These are phyloP conservation scores for Meriones psammophilus DNA, from an alignment of 2,797 vertebrate genomes.

Conservation along the genomic window DNA sequence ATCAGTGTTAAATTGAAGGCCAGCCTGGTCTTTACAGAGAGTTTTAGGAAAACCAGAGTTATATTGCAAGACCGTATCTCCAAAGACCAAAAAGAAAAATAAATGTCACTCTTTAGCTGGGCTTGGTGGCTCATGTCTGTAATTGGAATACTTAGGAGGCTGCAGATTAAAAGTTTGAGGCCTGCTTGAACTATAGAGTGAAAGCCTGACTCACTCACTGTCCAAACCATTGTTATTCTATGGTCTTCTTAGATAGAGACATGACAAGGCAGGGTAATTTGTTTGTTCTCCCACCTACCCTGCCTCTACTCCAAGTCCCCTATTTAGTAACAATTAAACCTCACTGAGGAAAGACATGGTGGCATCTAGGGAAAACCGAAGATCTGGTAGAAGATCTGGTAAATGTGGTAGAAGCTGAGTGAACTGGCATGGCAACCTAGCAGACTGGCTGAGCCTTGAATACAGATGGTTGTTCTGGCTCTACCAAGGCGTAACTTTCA, in stretches of 20 bases:
- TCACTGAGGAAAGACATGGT: background rate
- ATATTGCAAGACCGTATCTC: background rate
- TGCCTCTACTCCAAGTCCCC: background rate
- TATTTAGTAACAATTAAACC: background rate
- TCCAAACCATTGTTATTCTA: background rate
- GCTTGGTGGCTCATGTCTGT: background rate
- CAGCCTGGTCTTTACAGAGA: background rate
- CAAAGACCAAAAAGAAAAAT: background rate
- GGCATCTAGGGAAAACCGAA: background rate
- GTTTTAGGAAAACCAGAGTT: background rate
- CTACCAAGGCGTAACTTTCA: background rate
- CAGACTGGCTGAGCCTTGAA: background rate
- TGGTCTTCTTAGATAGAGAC: background rate
- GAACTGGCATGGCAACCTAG: conserved; percentile 4
- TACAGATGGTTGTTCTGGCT: background rate
- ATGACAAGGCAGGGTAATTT: background rate
- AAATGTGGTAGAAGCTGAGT: background rate
- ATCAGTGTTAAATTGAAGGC: too few relatives aligned
- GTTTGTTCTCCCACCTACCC: background rate
- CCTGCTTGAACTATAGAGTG: background rate
- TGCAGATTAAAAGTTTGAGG: background rate
- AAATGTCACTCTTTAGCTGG: background rate
- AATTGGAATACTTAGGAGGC: background rate
- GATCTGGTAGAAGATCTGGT: background rate
- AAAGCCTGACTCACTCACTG: background rate